Base-by-base conservation (phyloP, 2,888 invertebrate genomes). In the Troides aeacus region DNA sequence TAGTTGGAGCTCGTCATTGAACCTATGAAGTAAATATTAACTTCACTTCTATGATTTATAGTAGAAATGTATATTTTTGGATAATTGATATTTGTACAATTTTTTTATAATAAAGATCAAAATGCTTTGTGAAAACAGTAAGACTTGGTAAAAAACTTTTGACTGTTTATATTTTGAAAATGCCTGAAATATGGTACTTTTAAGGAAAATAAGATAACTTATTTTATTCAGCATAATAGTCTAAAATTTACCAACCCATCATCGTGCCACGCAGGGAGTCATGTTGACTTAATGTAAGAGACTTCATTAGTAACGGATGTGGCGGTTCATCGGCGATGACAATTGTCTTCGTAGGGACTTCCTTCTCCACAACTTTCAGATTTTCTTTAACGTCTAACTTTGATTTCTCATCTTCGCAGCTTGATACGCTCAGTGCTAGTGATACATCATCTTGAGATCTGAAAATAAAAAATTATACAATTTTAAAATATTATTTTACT, bases 361-460 rank as follows among this genome's bases (percentile, higher is more conserved):
- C 88, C 8, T 81, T 74, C 65, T 83, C 84, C 15, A 71, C 64
- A 73, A 73, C 21, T 72, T 73, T 71, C 76, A 80, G 64, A 73
- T 69, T 72, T 83, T 87, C 72, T 81, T 79, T 89, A 62, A 76
- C 77, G 56, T 90, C 92, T 60, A 86, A 73, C 74, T 92, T 92
- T 0, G 92, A 91, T 72, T 87, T 90, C 6, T 93, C 93, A 21
- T 93, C 93, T 75, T 93, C 93, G 71, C 91, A 92, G 76, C 93
- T 93, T 12, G 93, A 93, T 8, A 93, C 89, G 72, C 93, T 93
- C 62, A 93, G 81, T 50, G 90, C 93, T 64, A 90, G 78, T 36
- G 93, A 93, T 2, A 92, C 93, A 74, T 93, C 93, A 65, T 93
- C 93, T 82, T 93, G 92, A 64, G 93, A 93, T 78, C 93, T 93